phyloP scores from a whole-genome alignment of 2,888 invertebrate genomes.

The Copidosoma aretas region DNA sequence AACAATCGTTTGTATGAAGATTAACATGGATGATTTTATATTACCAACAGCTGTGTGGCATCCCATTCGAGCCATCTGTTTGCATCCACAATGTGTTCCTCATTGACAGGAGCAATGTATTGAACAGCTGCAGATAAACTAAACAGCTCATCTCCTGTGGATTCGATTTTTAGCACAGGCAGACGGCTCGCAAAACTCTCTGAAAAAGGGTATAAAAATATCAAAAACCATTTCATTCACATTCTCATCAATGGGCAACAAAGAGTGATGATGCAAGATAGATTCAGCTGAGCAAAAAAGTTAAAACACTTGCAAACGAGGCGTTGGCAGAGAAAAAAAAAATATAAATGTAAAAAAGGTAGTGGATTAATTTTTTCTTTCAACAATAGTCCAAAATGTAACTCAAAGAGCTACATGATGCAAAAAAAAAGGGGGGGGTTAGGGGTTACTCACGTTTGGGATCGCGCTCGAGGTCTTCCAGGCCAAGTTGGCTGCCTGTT shows the following conservation, averaged over 20 bases:
- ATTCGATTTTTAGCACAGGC: conserved; percentile 72
- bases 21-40: background rate
- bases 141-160: conserved; percentile 71
- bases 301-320: background rate
- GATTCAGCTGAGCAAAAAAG: background rate
- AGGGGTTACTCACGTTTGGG: conserved; percentile 67
- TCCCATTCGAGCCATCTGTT: conserved; percentile 64
- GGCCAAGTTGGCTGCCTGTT: conserved; percentile 66
- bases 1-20: conserved; percentile 4
- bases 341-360: background rate
- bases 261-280: background rate
- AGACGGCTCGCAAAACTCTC: conserved; percentile 67
- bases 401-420: background rate
- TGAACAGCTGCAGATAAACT: conserved; percentile 75
- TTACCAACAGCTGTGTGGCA: conserved; percentile 60
- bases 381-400: too few relatives aligned
- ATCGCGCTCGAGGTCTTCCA: conserved; percentile 66
- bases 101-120: conserved; percentile 68
- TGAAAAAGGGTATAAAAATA: conserved; percentile 48
- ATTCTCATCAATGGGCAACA: background rate
- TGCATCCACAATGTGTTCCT: conserved; percentile 50
- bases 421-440: conserved; percentile 21
- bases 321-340: background rate
- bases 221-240: background rate
- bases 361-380: background rate